Conservation (phyloP, 2,888 invertebrate genomes). For the Melikaiella ostensackeni region DNA sequence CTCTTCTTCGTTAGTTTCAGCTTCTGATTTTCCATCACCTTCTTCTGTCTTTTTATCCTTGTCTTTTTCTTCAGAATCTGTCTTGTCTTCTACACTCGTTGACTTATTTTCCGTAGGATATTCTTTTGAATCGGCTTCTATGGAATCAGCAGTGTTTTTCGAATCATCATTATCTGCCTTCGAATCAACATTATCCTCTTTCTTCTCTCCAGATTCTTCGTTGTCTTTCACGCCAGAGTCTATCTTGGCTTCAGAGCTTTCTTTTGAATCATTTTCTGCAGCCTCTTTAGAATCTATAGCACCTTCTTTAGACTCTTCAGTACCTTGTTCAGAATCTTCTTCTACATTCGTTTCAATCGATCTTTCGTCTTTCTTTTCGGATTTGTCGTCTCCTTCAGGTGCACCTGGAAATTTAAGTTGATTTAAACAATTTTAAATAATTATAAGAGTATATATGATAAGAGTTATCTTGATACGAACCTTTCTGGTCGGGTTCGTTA, state of each 20-base stretch:
- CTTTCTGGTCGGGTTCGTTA: slow-evolving; percentile 50
- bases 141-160: slow-evolving; percentile 17
- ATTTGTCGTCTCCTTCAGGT: slow-evolving; percentile 43
- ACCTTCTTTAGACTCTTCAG: slow-evolving; percentile 52
- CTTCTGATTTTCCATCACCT: slow-evolving; percentile 49
- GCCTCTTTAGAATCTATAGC: slow-evolving; percentile 75
- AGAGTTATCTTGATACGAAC: slow-evolving; percentile 27
- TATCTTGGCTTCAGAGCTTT: slow-evolving; percentile 57
- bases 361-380: slow-evolving; percentile 51
- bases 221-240: slow-evolving; percentile 58
- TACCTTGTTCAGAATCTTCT: slow-evolving; percentile 36
- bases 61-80: slow-evolving; percentile 41
- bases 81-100: slow-evolving; percentile 50
- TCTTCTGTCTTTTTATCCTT: slow-evolving; percentile 48
- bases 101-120: slow-evolving; percentile 48
- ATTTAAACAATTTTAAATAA: neutral
- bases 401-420: slow-evolving; percentile 21
- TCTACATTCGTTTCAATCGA: slow-evolving; percentile 42
- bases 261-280: slow-evolving; percentile 53
- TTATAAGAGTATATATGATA: neutral
- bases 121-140: slow-evolving; percentile 43
- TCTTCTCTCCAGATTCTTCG: slow-evolving; percentile 54
- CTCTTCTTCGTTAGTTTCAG: slow-evolving; percentile 48
- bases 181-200: slow-evolving; percentile 48
- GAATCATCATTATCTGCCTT: slow-evolving; percentile 46